Percentiles rank a stretch among this genome's conserved stretches.
These are phyloP conservation scores for Drosophila biarmipes DNA, from an alignment of 1,140 invertebrate genomes.

Conservation along the genomic window DNA sequence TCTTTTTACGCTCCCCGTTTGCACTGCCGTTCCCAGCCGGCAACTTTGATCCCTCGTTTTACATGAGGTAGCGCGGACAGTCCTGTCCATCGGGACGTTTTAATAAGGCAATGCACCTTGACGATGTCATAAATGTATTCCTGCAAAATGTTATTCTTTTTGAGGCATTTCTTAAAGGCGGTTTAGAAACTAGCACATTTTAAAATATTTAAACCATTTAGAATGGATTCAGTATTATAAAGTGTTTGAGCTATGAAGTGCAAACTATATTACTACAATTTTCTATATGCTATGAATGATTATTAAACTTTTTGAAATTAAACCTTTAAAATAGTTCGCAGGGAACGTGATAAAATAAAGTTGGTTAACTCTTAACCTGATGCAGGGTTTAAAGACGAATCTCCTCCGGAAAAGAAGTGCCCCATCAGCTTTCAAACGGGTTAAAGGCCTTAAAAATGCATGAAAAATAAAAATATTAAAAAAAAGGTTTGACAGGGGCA, in stretches of 20 bases:
- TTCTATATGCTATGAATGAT: too few relatives aligned
- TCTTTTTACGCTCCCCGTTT: slow-evolving; percentile 57
- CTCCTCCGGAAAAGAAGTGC: neutral
- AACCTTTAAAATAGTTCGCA: too few relatives aligned
- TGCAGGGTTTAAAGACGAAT: neutral
- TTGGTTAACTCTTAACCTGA: neutral
- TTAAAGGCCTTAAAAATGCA: slow-evolving; percentile 11
- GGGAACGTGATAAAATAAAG: neutral
- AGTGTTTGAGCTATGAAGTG: too few relatives aligned
- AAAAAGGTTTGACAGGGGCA: neutral
- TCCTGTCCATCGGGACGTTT: slow-evolving; percentile 16
- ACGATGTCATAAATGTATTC: neutral
- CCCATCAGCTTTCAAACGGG: neutral
- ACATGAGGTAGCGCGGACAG: slow-evolving; percentile 26
- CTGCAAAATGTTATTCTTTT: too few relatives aligned
- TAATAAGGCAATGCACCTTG: slow-evolving; percentile 12
- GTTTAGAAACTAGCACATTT: too few relatives aligned
- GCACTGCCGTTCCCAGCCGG: neutral
- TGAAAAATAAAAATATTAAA: slow-evolving; percentile 23
- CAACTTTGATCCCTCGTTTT: slow-evolving; percentile 60
- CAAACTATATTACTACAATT: too few relatives aligned
- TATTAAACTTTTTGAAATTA: too few relatives aligned
- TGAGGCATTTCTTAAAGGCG: too few relatives aligned
- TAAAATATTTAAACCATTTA: too few relatives aligned
- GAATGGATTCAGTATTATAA: too few relatives aligned